Base-by-base conservation (phyloP, 2,888 invertebrate species). In the Hirudinaria manillensis region DNA sequence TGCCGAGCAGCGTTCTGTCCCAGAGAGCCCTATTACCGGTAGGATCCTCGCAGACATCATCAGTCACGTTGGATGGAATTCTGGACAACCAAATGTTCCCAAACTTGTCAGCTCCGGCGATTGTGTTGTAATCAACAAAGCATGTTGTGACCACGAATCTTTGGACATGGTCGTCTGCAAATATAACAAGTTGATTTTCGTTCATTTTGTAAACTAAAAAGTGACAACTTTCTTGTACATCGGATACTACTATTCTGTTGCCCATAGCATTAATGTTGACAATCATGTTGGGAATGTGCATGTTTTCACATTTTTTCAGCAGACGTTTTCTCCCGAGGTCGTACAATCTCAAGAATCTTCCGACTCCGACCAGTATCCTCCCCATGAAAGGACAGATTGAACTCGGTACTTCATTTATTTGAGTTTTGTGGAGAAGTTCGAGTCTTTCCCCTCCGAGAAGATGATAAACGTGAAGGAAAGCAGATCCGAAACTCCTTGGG, bases 31-130 rank as follows among this genome's bases (percentile, higher is more conserved):
- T 96, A 83, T 95, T 96, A 67, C 98, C 98, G 0, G 98, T 98
- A 0, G 98, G 99, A 87, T 99, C 99, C 86, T 99, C 99, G 84
- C 99, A 98, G 0, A 99, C 95, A 84, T 99, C 98, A 86, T 99
- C 99, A 36, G 92, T 92, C 1, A 95, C 92, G 76, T 93, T 93
- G 75, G 91, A 90, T 0, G 98, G 94, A 75, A 86, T 78, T 7
- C 84, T 81, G 27, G 96, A 91, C 76, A 99, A 90, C 76, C 93
- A 90, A 79, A 99, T 89, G 84, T 96, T 99, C 51, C 98, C 99
- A 87, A 98, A 99, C 86, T 99, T 99, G 85, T 99, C 99, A 13
- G 95, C 93, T 77, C 93, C 91, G 0, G 96, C 97, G 24, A 97
- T 91, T 4, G 97, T 97, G 83, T 95, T 94, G 82, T 96, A 98